A percentile compares a stretch with the other conserved stretches of the same genome.
Conservation (phyloP, 92 coral and sea anemone genomes). For the Umimayanthus kanabou region DNA sequence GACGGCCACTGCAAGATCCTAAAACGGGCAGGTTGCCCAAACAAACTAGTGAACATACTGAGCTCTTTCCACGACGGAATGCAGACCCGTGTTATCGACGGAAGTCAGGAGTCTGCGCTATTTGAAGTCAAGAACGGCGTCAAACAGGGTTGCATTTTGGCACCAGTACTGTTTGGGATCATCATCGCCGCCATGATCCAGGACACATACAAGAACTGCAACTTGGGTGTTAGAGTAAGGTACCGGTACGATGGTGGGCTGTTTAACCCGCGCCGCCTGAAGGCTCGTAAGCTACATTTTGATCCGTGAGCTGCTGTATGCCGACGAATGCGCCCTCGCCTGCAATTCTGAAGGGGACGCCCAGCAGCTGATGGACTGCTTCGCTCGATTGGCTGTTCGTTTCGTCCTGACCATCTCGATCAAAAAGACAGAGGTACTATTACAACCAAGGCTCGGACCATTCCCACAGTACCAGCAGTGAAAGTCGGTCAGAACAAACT, state of each 20-base stretch:
- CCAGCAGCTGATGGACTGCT: neutral
- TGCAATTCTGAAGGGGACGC: neutral
- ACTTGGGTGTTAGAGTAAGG: conserved; percentile 6
- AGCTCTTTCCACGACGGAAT: conserved; percentile 16
- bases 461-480: no score
- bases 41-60: conserved; percentile 16
- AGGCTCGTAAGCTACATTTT: no score
- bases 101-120: conserved; percentile 7
- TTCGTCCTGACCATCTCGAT: no score
- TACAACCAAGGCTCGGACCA: no score
- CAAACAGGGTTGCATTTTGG: conserved; percentile 28
- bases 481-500: no score
- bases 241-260: no score
- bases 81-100: conserved; percentile 8
- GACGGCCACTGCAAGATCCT: conserved; percentile 10
- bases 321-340: neutral
- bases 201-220: conserved; percentile 14
- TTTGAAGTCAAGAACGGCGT: conserved; percentile 30
- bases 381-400: no score
- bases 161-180: conserved; percentile 50
- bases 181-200: conserved; percentile 34
- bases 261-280: no score
- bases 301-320: no score
- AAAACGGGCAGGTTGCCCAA: conserved; percentile 1
- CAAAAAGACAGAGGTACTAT: no score